phyloP scores from a whole-genome alignment of 2,888 invertebrate genomes.

The Stegana nigrithorax region DNA sequence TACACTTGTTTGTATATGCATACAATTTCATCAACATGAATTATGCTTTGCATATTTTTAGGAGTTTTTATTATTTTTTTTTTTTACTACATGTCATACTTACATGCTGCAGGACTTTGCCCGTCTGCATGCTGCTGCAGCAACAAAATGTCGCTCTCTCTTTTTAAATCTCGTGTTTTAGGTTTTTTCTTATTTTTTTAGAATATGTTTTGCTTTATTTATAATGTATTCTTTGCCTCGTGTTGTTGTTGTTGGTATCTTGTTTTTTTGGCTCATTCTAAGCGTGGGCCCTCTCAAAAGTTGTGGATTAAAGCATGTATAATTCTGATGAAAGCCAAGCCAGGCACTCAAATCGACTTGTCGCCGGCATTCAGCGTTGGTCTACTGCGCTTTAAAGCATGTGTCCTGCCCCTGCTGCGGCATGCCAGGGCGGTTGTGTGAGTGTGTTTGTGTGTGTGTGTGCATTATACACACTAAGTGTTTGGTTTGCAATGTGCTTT shows the following conservation, averaged over 20 bases:
- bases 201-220: slow-evolving; percentile 27
- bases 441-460: slow-evolving; percentile 6
- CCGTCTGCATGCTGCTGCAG: slow-evolving; percentile 22
- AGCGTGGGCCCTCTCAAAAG: slow-evolving; percentile 42
- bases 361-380: slow-evolving; percentile 12
- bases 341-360: slow-evolving; percentile 22
- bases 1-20: slow-evolving; percentile 35
- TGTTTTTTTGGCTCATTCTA: slow-evolving; percentile 25
- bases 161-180: slow-evolving; percentile 37
- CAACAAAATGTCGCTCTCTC: slow-evolving; percentile 46
- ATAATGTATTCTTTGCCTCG: no score
- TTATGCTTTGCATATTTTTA: slow-evolving; percentile 57
- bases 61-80: slow-evolving; percentile 16
- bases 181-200: slow-evolving; percentile 9
- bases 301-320: no score
- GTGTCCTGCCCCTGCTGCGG: no score
- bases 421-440: no score
- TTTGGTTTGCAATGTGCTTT: slow-evolving; percentile 49
- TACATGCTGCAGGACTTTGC: not conserved
- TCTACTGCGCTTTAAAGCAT: slow-evolving; percentile 14
- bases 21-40: slow-evolving; percentile 60
- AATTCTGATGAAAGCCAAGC: slow-evolving; percentile 47
- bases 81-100: not conserved
- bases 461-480: slow-evolving; percentile 43
- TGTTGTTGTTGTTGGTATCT: slow-evolving; percentile 27